These are phyloP conservation scores for Pteropus alecto DNA, from an alignment of 2,113 vertebrate species.

Conservation along the genomic window DNA sequence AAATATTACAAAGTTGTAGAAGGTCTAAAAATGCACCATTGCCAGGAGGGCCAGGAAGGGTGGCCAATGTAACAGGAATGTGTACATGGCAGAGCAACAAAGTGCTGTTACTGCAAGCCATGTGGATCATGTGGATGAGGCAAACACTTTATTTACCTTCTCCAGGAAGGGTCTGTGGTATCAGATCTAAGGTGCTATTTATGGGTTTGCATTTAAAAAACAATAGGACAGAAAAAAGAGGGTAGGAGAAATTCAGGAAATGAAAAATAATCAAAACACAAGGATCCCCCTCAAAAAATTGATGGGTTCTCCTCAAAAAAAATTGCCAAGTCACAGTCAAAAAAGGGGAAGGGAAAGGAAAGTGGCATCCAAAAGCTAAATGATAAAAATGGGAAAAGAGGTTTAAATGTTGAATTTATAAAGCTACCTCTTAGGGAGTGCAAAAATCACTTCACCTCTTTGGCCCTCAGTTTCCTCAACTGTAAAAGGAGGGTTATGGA, in stretches of 20 bases:
- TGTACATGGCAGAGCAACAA: neutral
- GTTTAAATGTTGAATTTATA: neutral
- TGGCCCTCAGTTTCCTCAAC: neutral
- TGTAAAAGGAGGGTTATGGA: neutral
- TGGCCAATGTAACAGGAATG: neutral
- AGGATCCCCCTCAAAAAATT: too few relatives aligned
- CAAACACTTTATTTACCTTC: neutral
- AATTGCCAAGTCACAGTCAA: neutral
- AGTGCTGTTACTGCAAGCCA: neutral
- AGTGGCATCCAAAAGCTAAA: neutral
- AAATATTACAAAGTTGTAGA: slow-evolving; percentile 17
- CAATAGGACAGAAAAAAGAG: neutral
- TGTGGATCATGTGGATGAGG: neutral
- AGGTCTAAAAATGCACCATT: slow-evolving; percentile 2
- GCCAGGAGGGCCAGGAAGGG: neutral
- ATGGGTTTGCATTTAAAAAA: neutral
- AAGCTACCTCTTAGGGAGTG: neutral
- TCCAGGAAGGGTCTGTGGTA: neutral
- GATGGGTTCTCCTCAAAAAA: neutral
- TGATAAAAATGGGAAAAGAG: neutral
- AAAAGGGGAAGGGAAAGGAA: neutral
- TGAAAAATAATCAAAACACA: neutral
- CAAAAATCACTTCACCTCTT: neutral
- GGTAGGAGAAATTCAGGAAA: slow-evolving; percentile 12
- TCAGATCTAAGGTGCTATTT: neutral